Evolutionary conservation across 2,888 invertebrate genomes (phyloP), one percentile per base, ranked within the genome.

Genomic region (Macaria notata): DNA sequence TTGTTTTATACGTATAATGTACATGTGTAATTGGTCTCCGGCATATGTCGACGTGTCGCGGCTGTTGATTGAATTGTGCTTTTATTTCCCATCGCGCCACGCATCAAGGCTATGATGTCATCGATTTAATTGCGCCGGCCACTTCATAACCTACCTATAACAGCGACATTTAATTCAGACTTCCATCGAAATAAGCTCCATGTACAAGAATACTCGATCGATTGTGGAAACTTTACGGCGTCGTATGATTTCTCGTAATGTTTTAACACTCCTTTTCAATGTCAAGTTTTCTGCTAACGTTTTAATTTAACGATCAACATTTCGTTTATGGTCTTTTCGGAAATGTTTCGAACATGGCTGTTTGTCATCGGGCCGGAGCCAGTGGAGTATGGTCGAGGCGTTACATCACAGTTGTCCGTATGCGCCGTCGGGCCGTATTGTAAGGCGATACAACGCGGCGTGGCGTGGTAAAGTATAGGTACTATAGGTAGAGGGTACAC

Each of bases 111-210:
- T 75, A 83, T 89, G 88, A 88, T 84, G 84, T 88, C 89, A 88
- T 88, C 86, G 81, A 83, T 84, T 84, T 88, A 87, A 88, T 88
- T 87, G 86, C 75, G 81, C 64, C 74, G 77, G 68, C 77, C 80
- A 77, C 82, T 84, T 83, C 82, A 83, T 84, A 85, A 87, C 79
- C 74, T 79, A 79, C 78, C 74, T 78, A 80, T 79, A 81, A 80
- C 78, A 78, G 70, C 75, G 71, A 76, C 80, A 78, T 74, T 78
- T 74, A 76, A 82, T 78, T 76, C 74, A 76, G 75, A 78, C 54
- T 51, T 54, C 44, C 60, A 69, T 69, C 70, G 68, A 71, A 73
- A 71, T 73, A 74, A 72, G 69, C 73, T 71, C 66, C 67, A 54
- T 67, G 67, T 68, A 61, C 62, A 64, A 61, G 63, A 64, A 66